These are phyloP conservation scores for Limnephilus lunatus DNA, from an alignment of 2,888 invertebrate species.

Conservation along the genomic window DNA sequence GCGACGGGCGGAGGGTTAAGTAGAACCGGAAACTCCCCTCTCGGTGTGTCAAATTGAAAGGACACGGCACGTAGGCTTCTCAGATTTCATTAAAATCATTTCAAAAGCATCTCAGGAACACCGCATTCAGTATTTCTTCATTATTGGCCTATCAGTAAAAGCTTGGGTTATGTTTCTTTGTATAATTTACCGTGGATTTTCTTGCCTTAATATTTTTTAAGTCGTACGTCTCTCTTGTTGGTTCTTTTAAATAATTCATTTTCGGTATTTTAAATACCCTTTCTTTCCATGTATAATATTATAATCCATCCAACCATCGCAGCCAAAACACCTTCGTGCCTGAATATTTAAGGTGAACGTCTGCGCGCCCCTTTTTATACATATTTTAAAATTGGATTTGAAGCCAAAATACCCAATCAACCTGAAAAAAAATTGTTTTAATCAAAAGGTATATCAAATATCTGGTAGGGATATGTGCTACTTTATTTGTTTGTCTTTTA, in stretches of 20 bases:
- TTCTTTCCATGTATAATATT: neutral
- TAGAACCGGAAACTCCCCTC: too few relatives aligned
- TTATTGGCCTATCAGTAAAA: neutral
- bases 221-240: neutral
- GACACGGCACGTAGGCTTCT: neutral
- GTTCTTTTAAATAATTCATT: neutral
- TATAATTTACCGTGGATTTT: neutral
- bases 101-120: too few relatives aligned
- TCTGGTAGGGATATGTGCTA: too few relatives aligned
- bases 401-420: too few relatives aligned
- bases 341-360: neutral
- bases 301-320: neutral
- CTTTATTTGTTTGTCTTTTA: too few relatives aligned
- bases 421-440: too few relatives aligned
- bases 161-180: neutral
- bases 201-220: neutral
- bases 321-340: neutral
- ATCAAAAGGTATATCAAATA: too few relatives aligned
- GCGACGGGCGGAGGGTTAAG: too few relatives aligned
- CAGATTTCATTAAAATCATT: too few relatives aligned
- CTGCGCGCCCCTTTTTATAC: too few relatives aligned
- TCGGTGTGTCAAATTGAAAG: neutral
- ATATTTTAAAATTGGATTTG: too few relatives aligned
- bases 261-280: neutral
- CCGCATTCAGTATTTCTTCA: neutral